Conservation (phyloP, 1,140 invertebrate species). For the fruit fly (Drosophila melanogaster) region Release_6_plus_ISO1_MT NC_004354.4:5108501-5109000, state of each 20-base stretch:
- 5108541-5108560: not conserved
- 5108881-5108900: not conserved
- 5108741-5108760: conserved; percentile 2
- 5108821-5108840: conserved; percentile 42
- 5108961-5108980: conserved; percentile 20
- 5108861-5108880: not conserved
- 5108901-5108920: not conserved
- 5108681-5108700: conserved; percentile 22
- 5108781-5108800: conserved; percentile 43
- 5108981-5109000: conserved; percentile 22
- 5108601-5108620: not conserved
- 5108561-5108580: not conserved
- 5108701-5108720: conserved; percentile 23
- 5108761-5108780: conserved; percentile 46
- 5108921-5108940: not conserved
- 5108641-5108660: not conserved
- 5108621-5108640: not conserved
- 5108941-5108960: conserved; percentile 3
- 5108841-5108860: conserved; percentile 24
- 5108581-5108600: too few species aligned
- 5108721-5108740: not conserved
- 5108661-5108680: not conserved
- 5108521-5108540: not conserved
- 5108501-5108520: conserved; percentile 1
- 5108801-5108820: conserved; percentile 37